Base-by-base conservation (phyloP, 2,113 vertebrate genomes). In the Pachypanchax playfairii region DNA sequence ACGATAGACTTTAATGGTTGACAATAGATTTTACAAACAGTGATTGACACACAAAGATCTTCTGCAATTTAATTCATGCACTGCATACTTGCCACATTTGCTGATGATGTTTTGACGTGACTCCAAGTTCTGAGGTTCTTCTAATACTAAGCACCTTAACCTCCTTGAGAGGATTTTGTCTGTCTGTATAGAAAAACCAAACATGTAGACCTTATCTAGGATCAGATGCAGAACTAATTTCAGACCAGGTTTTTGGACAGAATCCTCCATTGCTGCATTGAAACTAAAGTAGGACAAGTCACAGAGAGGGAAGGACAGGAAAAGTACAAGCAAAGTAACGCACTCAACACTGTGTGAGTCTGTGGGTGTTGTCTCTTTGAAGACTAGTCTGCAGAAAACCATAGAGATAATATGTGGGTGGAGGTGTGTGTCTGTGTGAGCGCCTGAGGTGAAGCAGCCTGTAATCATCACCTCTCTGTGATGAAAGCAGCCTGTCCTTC, bases 401-500 rank as follows among this genome's bases (percentile, higher is more conserved):
- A 43, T 70, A 65, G 67, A 76, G 73, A 77, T 71, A 80, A 65
- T 77, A 33, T 61, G 70, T 12, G 70, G 42, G 51, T 66, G 59
- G 26, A 31, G 33, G 36, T 42, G 75, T 47, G 67, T 65, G 46
- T 53, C 38, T 31, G 48, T 59, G 48, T 48, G 36, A 29, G 54
- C 1, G 82, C 72, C 79, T 51, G 77, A 79, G 82, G 82, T 77
- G 41, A 82, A 52, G 66, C 77, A 79, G 75, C 77, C 70, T 83
- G 66, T 74, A 81, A 87, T 84, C 80, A 87, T 83, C 80, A 85
- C 59, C 77, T 83, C 72, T 33, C 59, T 42, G 42, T 81, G 79
- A 60, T 80, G 85, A 76, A 79, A 72, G 77, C 85, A 67, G 74
- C 50, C 54, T 58, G 70, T 77, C 65, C 70, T 54, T 86, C 58